phyloP scores from a whole-genome alignment of 2,888 invertebrate genomes.

The Thyatira batis region DNA sequence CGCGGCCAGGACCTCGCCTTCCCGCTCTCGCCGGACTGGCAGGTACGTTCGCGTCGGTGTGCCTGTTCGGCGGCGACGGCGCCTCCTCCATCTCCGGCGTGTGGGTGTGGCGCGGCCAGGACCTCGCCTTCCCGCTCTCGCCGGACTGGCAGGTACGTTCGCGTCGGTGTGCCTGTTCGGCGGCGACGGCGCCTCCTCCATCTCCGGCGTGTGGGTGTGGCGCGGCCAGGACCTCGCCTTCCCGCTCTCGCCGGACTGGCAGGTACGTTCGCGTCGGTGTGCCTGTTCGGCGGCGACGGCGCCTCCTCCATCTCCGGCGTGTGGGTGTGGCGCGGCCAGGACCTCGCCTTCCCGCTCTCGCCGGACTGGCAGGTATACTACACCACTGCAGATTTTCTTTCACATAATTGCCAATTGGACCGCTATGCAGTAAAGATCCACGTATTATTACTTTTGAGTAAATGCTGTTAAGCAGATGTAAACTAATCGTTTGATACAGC shows the following conservation, averaged over 20 bases:
- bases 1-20: conserved; percentile 97
- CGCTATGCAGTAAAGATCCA: too few relatives aligned
- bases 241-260: conserved; percentile 93
- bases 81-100: conserved; percentile 96
- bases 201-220: conserved; percentile 99
- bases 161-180: conserved; percentile 97
- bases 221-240: conserved; percentile 97
- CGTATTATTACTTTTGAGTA: too few relatives aligned
- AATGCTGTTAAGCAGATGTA: too few relatives aligned
- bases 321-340: conserved; percentile 99
- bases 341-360: conserved; percentile 93
- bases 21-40: conserved; percentile 93
- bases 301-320: conserved; percentile 96
- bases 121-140: conserved; percentile 93
- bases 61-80: conserved; percentile 96
- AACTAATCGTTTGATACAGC: too few relatives aligned
- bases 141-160: conserved; percentile 97
- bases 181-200: conserved; percentile 93
- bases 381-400: background rate
- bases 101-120: conserved; percentile 99
- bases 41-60: conserved; percentile 96
- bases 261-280: conserved; percentile 96
- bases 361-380: conserved; percentile 91
- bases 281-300: conserved; percentile 96
- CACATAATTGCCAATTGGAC: background rate